Conservation (phyloP, 2,113 vertebrate genomes). For the Prolemur simus region DNA sequence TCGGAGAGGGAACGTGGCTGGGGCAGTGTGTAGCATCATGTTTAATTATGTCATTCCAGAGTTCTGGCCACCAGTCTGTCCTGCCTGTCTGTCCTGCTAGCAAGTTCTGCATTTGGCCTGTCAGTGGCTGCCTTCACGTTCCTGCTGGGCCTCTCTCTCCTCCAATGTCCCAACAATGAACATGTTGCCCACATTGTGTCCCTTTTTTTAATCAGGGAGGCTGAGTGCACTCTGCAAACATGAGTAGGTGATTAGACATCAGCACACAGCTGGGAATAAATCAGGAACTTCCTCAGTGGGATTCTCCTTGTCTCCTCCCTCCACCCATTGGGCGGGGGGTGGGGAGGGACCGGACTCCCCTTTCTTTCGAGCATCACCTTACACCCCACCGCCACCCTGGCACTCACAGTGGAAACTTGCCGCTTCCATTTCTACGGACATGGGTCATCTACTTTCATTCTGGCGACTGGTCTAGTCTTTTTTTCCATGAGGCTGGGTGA, state of each 20-base stretch:
- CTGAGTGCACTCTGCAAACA: background rate
- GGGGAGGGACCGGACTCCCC: background rate
- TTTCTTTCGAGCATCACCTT: background rate
- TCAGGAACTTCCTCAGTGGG: background rate
- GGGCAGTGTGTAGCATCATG: background rate
- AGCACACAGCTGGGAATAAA: background rate
- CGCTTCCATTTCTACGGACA: background rate
- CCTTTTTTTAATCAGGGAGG: background rate
- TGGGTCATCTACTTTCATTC: background rate
- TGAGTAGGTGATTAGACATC: background rate
- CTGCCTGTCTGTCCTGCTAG: background rate
- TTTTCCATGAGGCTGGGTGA: background rate
- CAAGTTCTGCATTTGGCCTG: background rate
- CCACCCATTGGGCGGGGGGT: rapidly evolving
- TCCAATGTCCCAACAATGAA: background rate
- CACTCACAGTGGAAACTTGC: slow-evolving; percentile 58
- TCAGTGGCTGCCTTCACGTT: rapidly evolving
- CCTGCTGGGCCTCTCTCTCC: background rate
- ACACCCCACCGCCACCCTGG: background rate
- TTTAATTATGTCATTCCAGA: background rate
- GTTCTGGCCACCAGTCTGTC: background rate
- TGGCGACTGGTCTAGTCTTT: background rate
- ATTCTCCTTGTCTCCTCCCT: background rate
- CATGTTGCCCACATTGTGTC: rapidly evolving
- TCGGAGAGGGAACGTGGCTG: background rate